Evolutionary conservation across 1,140 invertebrate species (phyloP).

Genomic region (Brachionus asplanchnoidis): DNA sequence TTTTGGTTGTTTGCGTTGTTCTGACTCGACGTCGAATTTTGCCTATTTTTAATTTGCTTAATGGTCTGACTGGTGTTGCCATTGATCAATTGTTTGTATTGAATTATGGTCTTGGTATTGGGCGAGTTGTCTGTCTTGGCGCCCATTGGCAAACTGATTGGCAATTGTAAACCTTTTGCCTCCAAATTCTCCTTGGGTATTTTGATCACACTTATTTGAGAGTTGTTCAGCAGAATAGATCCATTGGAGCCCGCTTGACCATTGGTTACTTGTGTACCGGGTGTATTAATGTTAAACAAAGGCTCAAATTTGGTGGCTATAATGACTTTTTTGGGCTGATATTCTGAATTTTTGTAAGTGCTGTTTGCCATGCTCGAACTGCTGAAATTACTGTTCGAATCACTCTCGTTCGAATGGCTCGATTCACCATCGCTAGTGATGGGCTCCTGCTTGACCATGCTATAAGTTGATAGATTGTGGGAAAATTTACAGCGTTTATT

Average conservation of each 20-base stretch:
- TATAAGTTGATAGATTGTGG: background rate
- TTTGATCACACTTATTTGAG: constrained; percentile 33
- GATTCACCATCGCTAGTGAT: constrained; percentile 40
- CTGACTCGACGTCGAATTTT: background rate
- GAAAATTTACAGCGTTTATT: constrained; percentile 19
- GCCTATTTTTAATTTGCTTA: constrained; percentile 36
- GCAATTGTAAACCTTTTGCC: constrained; percentile 7
- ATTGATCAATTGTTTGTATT: constrained; percentile 33
- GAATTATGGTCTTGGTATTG: constrained; percentile 31
- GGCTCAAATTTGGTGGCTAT: constrained; percentile 21
- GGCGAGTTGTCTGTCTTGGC: background rate
- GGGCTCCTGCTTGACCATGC: background rate
- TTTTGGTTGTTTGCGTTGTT: background rate
- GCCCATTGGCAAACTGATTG: constrained; percentile 1
- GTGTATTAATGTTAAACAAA: background rate
- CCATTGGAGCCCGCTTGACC: background rate
- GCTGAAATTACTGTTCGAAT: constrained; percentile 5
- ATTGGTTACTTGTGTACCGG: background rate
- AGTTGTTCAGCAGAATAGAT: background rate
- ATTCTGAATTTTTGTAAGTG: background rate
- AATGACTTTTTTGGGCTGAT: constrained; percentile 26
- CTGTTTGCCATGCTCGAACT: background rate
- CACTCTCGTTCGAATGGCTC: constrained; percentile 20
- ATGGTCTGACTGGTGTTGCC: background rate
- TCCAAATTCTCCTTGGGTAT: constrained; percentile 26